Conservation (phyloP, 2,113 vertebrate species). For the Cinclus mexicanus region DNA sequence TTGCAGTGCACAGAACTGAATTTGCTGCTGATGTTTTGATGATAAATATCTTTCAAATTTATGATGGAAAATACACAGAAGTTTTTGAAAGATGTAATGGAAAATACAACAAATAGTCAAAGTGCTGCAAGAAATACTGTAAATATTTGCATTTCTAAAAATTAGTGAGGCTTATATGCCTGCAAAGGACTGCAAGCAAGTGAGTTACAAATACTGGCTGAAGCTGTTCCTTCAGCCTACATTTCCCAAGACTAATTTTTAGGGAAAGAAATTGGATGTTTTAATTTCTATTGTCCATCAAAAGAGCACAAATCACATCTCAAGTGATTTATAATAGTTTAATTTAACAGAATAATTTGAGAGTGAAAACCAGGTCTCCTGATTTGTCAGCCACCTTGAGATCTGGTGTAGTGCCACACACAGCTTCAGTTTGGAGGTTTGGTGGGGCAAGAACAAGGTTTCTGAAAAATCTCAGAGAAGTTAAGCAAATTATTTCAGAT, state of each 20-base stretch:
- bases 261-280: neutral
- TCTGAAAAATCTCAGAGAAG: neutral
- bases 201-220: neutral
- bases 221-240: neutral
- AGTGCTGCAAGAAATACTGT: slow-evolving; percentile 31
- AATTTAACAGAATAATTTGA: neutral
- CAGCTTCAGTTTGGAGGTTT: neutral
- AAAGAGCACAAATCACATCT: neutral
- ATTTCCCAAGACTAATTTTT: neutral
- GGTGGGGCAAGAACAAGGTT: neutral
- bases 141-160: slow-evolving; percentile 67
- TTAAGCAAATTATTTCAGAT: neutral
- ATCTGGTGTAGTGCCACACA: neutral
- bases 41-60: slow-evolving; percentile 31
- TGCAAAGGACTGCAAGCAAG: neutral
- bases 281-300: neutral
- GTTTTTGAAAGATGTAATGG: slow-evolving; percentile 27
- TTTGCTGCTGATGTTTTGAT: neutral
- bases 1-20: neutral
- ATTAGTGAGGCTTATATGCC: slow-evolving; percentile 5
- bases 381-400: neutral
- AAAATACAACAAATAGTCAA: slow-evolving; percentile 35
- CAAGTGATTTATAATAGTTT: neutral
- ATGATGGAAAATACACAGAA: slow-evolving; percentile 17
- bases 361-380: neutral